Evolutionary conservation across 2,113 vertebrate species (phyloP), one percentile per base, ranked within the genome.

Genomic region (Osmerus eperlanus): DNA sequence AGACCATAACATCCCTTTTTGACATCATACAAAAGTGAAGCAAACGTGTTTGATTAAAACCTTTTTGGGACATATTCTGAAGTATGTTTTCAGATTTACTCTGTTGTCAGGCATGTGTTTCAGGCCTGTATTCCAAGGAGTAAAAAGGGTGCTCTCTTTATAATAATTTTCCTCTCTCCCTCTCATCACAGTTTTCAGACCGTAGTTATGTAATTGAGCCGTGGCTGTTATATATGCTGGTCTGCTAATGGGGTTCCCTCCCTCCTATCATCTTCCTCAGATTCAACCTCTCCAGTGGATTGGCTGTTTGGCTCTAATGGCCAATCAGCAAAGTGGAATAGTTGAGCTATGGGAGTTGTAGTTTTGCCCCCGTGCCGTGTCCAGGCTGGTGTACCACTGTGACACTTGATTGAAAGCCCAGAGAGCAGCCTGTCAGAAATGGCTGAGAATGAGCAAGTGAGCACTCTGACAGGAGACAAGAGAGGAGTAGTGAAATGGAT

Each of bases 131-230:
- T 58, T 61, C 59, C 12, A 25, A 6, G 21, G 61, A 66, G 76
- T 68, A 52, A 41, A 81, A 36, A 36, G 32, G 74, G 11, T 61
- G 23, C 5, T 14, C 71, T 70, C 52, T 53, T 47, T 71, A 85
- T 83, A 84, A 78, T 74, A 67, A 73, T 77, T 73, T 74, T 78
- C 80, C 68, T 73, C 64, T 75, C 67, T 82, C 76, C 80, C 65
- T 81, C 81, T 83, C 76, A 83, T 79, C 73, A 83, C 77, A 71
- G 77, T 78, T 79, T 79, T 83, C 83, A 84, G 68, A 83, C 75
- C 70, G 47, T 76, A 74, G 79, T 90, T 89, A 72, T 83, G 89
- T 89, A 79, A 69, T 32, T 68, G 77, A 36, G 61, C 69, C 16
- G 47, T 65, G 59, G 12, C 51, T 62, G 14, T 55, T 55, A 55